Conservation (phyloP, 2,113 vertebrate genomes). For the Morone saxatilis region DNA sequence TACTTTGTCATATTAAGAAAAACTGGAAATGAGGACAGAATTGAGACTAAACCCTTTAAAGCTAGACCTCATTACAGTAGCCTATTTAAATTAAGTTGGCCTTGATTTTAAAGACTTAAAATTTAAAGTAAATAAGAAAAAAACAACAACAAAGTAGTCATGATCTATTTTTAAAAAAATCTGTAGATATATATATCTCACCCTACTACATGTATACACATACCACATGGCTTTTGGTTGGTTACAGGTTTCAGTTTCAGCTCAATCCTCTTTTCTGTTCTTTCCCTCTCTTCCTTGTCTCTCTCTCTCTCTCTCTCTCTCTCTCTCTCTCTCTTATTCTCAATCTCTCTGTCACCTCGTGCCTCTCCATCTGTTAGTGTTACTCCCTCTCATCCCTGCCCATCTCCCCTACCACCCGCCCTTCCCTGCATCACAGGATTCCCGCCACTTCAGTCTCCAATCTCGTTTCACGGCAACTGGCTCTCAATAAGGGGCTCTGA, state of each 20-base stretch:
- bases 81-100: too few relatives aligned
- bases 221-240: not conserved
- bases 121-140: too few relatives aligned
- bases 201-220: not conserved
- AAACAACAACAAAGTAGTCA: too few relatives aligned
- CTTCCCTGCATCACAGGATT: conserved; percentile 53
- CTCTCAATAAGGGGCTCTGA: conserved; percentile 60
- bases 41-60: too few relatives aligned
- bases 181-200: too few relatives aligned
- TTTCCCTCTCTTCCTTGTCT: not conserved
- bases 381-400: conserved; percentile 18
- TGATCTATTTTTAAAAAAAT: too few relatives aligned
- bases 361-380: conserved; percentile 38
- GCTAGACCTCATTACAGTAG: too few relatives aligned
- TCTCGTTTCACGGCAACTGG: conserved; percentile 76
- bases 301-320: not conserved
- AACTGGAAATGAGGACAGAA: too few relatives aligned
- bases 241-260: not conserved
- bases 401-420: not conserved
- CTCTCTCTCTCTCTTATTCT: not conserved
- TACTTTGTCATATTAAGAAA: too few relatives aligned
- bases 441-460: conserved; percentile 70
- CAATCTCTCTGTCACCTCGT: not conserved
- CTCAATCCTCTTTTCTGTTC: not conserved
- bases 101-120: too few relatives aligned